Base-by-base conservation (phyloP, 2,113 vertebrate genomes). In the Anhinga rufa region DNA sequence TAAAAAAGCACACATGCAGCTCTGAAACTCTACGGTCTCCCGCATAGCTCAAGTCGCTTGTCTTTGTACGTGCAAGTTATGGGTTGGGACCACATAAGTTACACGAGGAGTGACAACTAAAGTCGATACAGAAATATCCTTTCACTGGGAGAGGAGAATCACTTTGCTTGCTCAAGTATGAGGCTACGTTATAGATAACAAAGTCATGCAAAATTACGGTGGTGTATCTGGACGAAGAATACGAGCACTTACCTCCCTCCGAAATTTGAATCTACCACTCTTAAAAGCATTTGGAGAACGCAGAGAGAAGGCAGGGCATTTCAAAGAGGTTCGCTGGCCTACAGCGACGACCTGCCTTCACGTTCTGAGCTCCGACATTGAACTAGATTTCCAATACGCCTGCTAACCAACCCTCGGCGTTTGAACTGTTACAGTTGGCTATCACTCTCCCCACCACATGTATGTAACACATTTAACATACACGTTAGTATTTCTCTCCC, bases 151-250 rank as follows among this genome's bases (percentile, higher is more conserved):
- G 49, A 60, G 38, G 29, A 74, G 26, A 49, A 49, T 15, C 26
- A 7, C 17, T 2, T 32, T 18, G 6, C 20, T 10, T 11, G 12
- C 44, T 65, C 6, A 7, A 18, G 38, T 31, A 12, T 3, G 1
- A 51, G 24, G 36, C 17, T 38, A 17, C 1, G 22, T 5, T 21
- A 9, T 12, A 70, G 26, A 34, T 16, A 40, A 75, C 22, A 13
- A 46, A 68, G 24, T 16, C 44, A 32, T 0, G 5, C 21, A 32
- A 51, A 88, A 58, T 46, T 15, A 55, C 29, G 34, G 32, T 21
- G 36, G 18, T 12, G 3, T 26, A 51, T 69, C 18, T 31, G 42
- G 19, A 36, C 65, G 11, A 25, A 46, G 25, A 40, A 20, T 2
- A 6, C 1, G 28, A 51, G 31, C n/a, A 21, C 21, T 20, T n/a